Base-by-base conservation (phyloP, 2,113 vertebrate species). In the Tragelaphus buxtoni region DNA sequence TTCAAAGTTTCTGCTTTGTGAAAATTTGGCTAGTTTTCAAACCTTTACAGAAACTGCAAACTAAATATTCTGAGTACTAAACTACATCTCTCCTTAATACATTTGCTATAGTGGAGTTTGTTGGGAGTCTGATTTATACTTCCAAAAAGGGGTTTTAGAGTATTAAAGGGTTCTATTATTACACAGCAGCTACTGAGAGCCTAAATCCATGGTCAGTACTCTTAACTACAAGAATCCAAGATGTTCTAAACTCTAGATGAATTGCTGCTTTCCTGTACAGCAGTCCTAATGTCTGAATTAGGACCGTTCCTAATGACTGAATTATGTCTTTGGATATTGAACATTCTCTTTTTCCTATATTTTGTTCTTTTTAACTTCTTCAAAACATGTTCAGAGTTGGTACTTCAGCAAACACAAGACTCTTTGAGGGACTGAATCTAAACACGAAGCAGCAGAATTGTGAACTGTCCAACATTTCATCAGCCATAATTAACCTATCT, bases 1-100 rank as follows among this genome's bases (percentile, higher is more conserved):
- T 76, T 94, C 79, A 87, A 88, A 95, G 87, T 7, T 97, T 94
- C 69, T 94, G 65, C 53, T 94, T 60, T 87, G 42, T 93, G 85
- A 95, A 94, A 96, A 90, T 47, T 10, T 95, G 86, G 20, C 81
- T 84, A 69, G 24, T 80, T 95, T 87, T 84, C 35, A 87, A 79
- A 93, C 22, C 69, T 94, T 89, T 82, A 94, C 18, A 90, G 58
- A 89, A 96, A 91, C 13, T 47, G 47, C 65, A 81, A 85, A 90
- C 51, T 42, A 83, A 96, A 72, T 45, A 72, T 81, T 72, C 61
- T 96, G 87, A 90, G 28, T 82, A 81, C 58, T 87, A 95, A 90
- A 55, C 63, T 94, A 85, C 26, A 79, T 83, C 30, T 96, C 51
- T n/a, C 30, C n/a, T 81, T 65, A 82, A 82, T 81, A 97, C 55